These are phyloP conservation scores for Rhinopithecus roxellana DNA, from an alignment of 2,113 vertebrate species.

Conservation along the genomic window DNA sequence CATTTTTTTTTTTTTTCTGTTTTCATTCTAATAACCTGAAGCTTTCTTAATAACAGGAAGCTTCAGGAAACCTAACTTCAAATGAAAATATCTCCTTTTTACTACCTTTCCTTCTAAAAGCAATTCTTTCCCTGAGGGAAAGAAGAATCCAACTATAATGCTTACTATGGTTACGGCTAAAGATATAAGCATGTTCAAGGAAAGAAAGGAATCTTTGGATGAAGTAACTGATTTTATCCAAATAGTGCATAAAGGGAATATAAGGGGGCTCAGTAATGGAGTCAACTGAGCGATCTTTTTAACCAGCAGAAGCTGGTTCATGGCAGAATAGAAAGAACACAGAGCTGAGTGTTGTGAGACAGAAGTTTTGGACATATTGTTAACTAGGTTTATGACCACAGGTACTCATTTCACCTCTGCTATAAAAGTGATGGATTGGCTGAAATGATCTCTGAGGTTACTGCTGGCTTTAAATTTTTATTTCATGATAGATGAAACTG, in stretches of 20 bases:
- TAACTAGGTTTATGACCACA: not conserved
- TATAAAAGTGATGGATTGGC: constrained; percentile 37
- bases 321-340: not conserved
- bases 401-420: not conserved
- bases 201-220: constrained; percentile 54
- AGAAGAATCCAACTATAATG: not conserved
- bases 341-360: not conserved
- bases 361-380: not conserved
- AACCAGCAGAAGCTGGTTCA: not conserved
- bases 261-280: not conserved
- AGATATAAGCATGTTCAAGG: constrained; percentile 44
- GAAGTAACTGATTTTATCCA: constrained; percentile 61
- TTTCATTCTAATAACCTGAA: constrained; percentile 70
- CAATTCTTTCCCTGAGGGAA: constrained; percentile 46
- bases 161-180: not conserved
- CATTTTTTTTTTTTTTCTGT: constrained; percentile 39
- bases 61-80: constrained; percentile 66
- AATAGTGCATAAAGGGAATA: constrained; percentile 26
- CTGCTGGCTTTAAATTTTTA: constrained; percentile 46
- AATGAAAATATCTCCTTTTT: constrained; percentile 61
- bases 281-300: not conserved
- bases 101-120: constrained; percentile 36
- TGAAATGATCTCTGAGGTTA: constrained; percentile 44
- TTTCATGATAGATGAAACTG: constrained; percentile 18
- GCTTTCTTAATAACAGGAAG: constrained; percentile 69